phyloP scores from a whole-genome alignment of 2,888 invertebrate species.

The Ferrisia virgata region DNA sequence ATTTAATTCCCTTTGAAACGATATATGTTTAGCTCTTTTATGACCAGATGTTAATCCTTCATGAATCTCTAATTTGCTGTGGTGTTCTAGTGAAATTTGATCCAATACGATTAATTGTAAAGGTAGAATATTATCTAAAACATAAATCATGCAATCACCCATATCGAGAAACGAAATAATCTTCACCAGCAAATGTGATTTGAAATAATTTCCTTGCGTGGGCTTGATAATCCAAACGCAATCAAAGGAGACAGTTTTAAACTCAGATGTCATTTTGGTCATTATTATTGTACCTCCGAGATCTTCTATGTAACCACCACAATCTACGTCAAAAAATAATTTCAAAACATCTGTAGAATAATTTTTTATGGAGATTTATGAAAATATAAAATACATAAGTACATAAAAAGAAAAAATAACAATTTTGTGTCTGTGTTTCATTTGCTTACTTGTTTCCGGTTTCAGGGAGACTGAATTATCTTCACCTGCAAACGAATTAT shows the following conservation, averaged over 20 bases:
- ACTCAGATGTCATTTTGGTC: slow-evolving; percentile 67
- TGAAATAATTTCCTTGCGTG: slow-evolving; percentile 53
- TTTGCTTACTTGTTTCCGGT: slow-evolving; percentile 50
- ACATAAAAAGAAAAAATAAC: too few species aligned
- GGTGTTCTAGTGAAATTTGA: neutral
- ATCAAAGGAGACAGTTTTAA: slow-evolving; percentile 58
- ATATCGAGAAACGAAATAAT: slow-evolving; percentile 61
- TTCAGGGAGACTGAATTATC: slow-evolving; percentile 39
- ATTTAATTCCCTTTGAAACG: neutral
- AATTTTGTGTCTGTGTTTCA: too few species aligned
- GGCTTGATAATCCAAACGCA: slow-evolving; percentile 69
- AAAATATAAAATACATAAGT: too few species aligned
- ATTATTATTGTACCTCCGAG: slow-evolving; percentile 71
- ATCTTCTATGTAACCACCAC: slow-evolving; percentile 68
- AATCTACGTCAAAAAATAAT: slow-evolving; percentile 55
- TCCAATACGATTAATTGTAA: neutral
- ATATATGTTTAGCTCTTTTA: slow-evolving; percentile 53
- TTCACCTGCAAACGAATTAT: slow-evolving; percentile 32
- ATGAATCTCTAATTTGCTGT: slow-evolving; percentile 61
- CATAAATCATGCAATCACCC: slow-evolving; percentile 53
- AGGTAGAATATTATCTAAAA: neutral
- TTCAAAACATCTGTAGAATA: too few species aligned
- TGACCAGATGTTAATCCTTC: slow-evolving; percentile 67
- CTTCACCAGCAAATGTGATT: slow-evolving; percentile 65
- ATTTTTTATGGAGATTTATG: too few species aligned